These are phyloP conservation scores for Psilanteris sp. DNA, from an alignment of 1,140 invertebrate species.

Conservation along the genomic window DNA sequence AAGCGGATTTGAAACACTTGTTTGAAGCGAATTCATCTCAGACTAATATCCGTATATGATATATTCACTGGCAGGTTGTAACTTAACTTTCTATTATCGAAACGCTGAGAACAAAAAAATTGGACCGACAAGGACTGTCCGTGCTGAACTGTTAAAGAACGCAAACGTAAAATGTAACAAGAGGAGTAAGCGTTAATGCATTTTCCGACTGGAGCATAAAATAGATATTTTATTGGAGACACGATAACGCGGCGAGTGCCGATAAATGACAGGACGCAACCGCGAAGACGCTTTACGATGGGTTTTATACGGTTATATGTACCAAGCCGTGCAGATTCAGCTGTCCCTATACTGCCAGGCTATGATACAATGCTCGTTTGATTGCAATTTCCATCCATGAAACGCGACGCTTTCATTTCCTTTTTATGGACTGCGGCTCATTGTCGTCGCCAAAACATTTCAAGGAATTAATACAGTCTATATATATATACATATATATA, in stretches of 20 bases:
- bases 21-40: slow-evolving; percentile 25
- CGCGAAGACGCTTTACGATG: slow-evolving; percentile 56
- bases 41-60: slow-evolving; percentile 53
- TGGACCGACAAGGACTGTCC: background rate
- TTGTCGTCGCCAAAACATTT: slow-evolving; percentile 50
- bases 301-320: slow-evolving; percentile 37
- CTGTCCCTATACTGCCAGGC: slow-evolving; percentile 34
- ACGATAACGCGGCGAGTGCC: slow-evolving; percentile 47
- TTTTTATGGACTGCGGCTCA: slow-evolving; percentile 26
- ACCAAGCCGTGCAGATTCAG: slow-evolving; percentile 48
- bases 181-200: slow-evolving; percentile 56
- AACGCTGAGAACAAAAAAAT: slow-evolving; percentile 17
- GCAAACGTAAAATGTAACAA: slow-evolving; percentile 32
- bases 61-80: slow-evolving; percentile 21
- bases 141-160: slow-evolving; percentile 18
- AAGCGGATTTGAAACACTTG: slow-evolving; percentile 57
- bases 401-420: slow-evolving; percentile 11
- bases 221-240: slow-evolving; percentile 55
- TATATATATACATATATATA: slow-evolving; percentile 47
- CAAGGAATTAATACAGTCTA: slow-evolving; percentile 22
- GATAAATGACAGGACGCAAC: slow-evolving; percentile 56
- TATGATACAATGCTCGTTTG: slow-evolving; percentile 57
- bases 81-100: slow-evolving; percentile 34
- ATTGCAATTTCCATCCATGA: slow-evolving; percentile 39
- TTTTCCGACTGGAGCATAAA: slow-evolving; percentile 39